phyloP scores from a whole-genome alignment of 2,113 vertebrate species.

The Vanacampus margaritifer region DNA sequence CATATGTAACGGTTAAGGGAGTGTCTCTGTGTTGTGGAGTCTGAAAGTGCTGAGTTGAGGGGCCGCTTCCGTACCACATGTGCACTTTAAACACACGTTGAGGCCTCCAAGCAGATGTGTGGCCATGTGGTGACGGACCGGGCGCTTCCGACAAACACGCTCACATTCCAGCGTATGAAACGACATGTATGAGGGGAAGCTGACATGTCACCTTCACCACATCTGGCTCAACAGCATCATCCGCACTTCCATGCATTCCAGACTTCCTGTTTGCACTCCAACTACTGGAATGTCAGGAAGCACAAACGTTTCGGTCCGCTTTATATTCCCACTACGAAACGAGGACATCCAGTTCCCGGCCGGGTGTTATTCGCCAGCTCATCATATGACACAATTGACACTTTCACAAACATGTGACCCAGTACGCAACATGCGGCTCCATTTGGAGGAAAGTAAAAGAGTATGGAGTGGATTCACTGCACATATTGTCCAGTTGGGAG shows the following conservation, averaged over 20 bases:
- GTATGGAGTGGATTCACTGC: no score
- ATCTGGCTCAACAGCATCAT: background rate
- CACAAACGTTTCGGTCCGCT: background rate
- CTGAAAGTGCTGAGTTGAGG: slow-evolving; percentile 16
- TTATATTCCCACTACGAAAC: background rate
- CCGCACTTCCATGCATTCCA: background rate
- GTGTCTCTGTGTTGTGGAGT: background rate
- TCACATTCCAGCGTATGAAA: background rate
- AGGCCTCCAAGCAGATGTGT: slow-evolving; percentile 61
- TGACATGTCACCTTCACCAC: background rate
- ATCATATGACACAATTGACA: background rate
- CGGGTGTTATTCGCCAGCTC: no score
- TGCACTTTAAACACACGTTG: background rate
- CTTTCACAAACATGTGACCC: background rate
- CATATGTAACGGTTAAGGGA: background rate
- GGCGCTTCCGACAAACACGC: slow-evolving; percentile 54
- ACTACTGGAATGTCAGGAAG: background rate
- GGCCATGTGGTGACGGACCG: slow-evolving; percentile 56
- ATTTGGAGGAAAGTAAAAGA: background rate
- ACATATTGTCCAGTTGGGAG: background rate
- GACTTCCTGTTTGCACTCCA: slow-evolving; percentile 1
- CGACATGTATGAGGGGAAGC: background rate
- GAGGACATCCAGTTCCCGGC: no score
- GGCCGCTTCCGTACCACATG: slow-evolving; percentile 11
- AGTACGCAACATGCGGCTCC: background rate